Conservation (phyloP, 2,113 vertebrate genomes). For the Vireo altiloquus region DNA sequence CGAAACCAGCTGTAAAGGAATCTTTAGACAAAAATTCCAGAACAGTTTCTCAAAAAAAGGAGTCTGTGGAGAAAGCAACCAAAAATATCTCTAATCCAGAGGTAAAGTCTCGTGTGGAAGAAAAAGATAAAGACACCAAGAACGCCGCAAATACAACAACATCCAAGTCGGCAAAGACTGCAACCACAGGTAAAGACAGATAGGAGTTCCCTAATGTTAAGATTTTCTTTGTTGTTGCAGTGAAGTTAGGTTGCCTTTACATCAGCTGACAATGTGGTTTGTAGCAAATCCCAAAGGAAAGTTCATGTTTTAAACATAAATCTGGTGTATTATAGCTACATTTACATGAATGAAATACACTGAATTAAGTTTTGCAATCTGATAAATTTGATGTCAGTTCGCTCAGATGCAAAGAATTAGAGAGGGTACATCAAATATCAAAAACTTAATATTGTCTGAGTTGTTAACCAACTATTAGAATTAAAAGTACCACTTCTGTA, state of each 20-base stretch:
- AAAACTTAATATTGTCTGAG: neutral
- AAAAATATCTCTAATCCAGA: constrained; percentile 73
- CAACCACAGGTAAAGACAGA: constrained; percentile 77
- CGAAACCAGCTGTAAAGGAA: constrained; percentile 84
- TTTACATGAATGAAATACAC: constrained; percentile 5
- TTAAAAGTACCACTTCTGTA: neutral
- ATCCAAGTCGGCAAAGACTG: constrained; percentile 86
- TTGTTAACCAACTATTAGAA: neutral
- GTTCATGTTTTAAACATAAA: neutral
- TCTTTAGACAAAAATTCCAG: constrained; percentile 79
- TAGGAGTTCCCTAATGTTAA: neutral
- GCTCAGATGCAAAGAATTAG: neutral
- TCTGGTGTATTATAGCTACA: neutral
- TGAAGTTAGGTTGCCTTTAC: neutral
- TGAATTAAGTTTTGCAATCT: neutral
- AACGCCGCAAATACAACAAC: constrained; percentile 91
- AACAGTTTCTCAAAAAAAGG: constrained; percentile 86
- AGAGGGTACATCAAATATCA: neutral
- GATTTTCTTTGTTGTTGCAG: neutral
- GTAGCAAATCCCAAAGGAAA: neutral
- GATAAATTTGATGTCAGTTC: neutral
- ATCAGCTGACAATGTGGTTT: neutral
- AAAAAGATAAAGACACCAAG: constrained; percentile 92
- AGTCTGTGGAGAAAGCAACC: constrained; percentile 73
- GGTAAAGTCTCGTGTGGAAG: constrained; percentile 78